Conservation (phyloP, 2,113 vertebrate species). For the Candoia aspera region DNA sequence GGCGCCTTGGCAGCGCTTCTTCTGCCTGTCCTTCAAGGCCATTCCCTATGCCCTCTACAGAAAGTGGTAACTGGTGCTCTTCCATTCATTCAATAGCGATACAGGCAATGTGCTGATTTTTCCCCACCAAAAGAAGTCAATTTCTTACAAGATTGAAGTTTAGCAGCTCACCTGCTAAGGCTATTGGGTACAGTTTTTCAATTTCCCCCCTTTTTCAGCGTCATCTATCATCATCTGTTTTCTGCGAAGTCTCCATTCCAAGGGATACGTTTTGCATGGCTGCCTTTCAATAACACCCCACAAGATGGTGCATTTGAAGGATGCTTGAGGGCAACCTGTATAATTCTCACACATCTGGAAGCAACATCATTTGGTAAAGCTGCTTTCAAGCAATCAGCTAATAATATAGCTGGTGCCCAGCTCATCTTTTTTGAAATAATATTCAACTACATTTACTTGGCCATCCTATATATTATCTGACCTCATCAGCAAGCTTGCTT, state of each 20-base stretch:
- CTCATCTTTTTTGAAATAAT: background rate
- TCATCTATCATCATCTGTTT: background rate
- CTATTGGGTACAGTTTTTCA: background rate
- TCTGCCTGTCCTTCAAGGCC: background rate
- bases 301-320: background rate
- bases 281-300: background rate
- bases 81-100: background rate
- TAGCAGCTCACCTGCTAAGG: background rate
- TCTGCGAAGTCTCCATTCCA: background rate
- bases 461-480: background rate
- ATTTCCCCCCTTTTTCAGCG: background rate
- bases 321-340: background rate
- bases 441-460: background rate
- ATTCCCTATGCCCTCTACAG: background rate
- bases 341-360: background rate
- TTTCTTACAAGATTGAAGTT: background rate
- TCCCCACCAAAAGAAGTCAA: background rate
- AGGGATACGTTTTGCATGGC: background rate
- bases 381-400: background rate
- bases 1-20: background rate
- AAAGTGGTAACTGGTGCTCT: background rate
- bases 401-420: background rate
- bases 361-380: background rate
- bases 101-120: background rate
- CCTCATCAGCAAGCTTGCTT: background rate